phyloP scores from a whole-genome alignment of 1,140 invertebrate genomes.

The Pristionchus pacificus region DNA sequence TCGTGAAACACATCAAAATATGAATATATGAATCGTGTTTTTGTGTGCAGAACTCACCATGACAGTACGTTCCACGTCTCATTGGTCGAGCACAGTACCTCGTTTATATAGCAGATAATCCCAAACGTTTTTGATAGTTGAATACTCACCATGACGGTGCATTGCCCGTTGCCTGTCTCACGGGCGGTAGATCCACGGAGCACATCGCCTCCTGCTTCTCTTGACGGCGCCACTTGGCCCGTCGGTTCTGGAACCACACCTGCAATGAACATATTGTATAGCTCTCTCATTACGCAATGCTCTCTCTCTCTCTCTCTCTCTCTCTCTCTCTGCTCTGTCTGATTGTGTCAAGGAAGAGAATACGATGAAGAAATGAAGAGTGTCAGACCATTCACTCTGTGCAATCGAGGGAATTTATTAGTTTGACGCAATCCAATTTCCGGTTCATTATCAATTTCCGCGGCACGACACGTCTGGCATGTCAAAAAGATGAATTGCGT shows the following conservation, averaged over 20 bases:
- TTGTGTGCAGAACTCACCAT: not conserved
- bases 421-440: too few relatives aligned
- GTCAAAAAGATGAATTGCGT: too few relatives aligned
- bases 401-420: too few relatives aligned
- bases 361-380: too few relatives aligned
- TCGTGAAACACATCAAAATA: not conserved
- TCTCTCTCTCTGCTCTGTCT: slow-evolving; percentile 6
- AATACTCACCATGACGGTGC: slow-evolving; percentile 7
- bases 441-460: too few relatives aligned
- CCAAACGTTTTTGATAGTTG: not conserved
- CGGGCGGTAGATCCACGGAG: slow-evolving; percentile 27
- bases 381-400: too few relatives aligned
- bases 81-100: not conserved
- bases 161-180: slow-evolving; percentile 19
- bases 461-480: too few relatives aligned
- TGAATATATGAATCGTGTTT: not conserved
- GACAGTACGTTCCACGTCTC: too few relatives aligned
- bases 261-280: slow-evolving; percentile 58
- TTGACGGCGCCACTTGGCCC: slow-evolving; percentile 93
- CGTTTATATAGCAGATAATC: not conserved
- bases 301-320: not conserved
- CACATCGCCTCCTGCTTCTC: slow-evolving; percentile 75
- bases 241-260: slow-evolving; percentile 95
- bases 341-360: too few relatives aligned
- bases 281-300: not conserved